Evolutionary conservation across 1,140 invertebrate genomes (phyloP), one percentile per base, ranked within the genome.

Genomic region (Drosophila takahashii): DNA sequence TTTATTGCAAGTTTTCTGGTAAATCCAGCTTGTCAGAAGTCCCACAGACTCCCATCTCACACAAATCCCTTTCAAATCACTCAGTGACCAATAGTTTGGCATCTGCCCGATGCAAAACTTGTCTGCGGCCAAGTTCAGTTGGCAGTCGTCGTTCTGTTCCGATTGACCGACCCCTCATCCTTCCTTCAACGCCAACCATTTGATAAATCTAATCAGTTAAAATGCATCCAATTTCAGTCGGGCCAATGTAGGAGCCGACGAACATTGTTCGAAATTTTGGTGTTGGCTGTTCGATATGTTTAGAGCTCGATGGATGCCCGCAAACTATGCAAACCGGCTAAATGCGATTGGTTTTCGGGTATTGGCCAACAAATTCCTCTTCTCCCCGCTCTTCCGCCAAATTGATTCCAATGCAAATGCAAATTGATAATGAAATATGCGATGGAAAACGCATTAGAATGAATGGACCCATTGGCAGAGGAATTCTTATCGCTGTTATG

Each of bases 371-470:
- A 57, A 34, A 54, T 57, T 47, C 32, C 64, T 27, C 50, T 36
- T 1, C 13, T 27, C 48, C 16, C 32, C 39, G 27, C 27, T 8
- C 8, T 9, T 9, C 8, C 29, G 8, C 29, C 2, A 34, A 69
- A 70, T 57, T 48, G 67, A 70, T 39, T 70, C 29, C 51, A 57
- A 70, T 70, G 67, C 67, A 57, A 57, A 70, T 70, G 67, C 67
- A 57, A 70, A 71, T 70, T 48, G 65, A 71, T 71, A 71, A 71
- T 57, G 65, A 71, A 70, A 71, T 70, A 71, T 71, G 50, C 51
- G 41, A 48, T 57, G 18, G 62, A 37, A 57, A 70, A 71, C 37
- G 64, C 65, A 69, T 53, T 69, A 45, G 65, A 57, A 36, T 15
- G 27, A 5, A 32, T 32, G 29, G 6, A 47, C 4, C 15, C 64